Conservation (phyloP, 2,113 vertebrate genomes). For the Pygoscelis antarcticus region DNA sequence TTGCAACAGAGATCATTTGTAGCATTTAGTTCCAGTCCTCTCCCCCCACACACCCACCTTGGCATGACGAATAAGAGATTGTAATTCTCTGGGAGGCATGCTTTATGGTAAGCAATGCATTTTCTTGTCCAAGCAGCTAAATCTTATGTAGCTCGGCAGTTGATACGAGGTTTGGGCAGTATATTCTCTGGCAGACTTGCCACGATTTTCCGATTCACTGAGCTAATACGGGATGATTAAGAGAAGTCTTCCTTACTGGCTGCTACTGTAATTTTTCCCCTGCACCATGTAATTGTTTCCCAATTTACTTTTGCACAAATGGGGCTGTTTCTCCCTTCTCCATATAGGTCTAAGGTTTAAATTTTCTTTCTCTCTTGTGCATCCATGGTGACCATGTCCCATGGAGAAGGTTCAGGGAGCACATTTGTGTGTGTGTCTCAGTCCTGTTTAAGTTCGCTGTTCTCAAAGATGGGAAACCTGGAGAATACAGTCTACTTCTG, state of each 20-base stretch:
- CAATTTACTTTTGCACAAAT: neutral
- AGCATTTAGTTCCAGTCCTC: neutral
- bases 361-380: neutral
- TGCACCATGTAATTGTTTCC: neutral
- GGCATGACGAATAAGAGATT: conserved; percentile 20
- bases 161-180: neutral
- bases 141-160: neutral
- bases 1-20: neutral
- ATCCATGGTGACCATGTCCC: neutral
- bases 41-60: neutral
- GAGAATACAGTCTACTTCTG: neutral
- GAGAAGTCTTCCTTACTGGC: neutral
- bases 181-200: conserved; percentile 1
- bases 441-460: neutral
- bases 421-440: neutral
- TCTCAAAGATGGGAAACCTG: neutral
- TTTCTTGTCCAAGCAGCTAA: conserved; percentile 29
- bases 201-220: conserved; percentile 12
- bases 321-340: neutral
- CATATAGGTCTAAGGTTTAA: neutral
- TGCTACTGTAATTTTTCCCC: neutral
- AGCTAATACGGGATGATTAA: conserved; percentile 13
- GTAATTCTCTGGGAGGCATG: conserved; percentile 26
- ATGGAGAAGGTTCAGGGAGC: neutral
- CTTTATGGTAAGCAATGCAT: conserved; percentile 31